These are phyloP conservation scores for Entelurus aequoreus DNA, from an alignment of 2,113 vertebrate species.

Conservation along the genomic window DNA sequence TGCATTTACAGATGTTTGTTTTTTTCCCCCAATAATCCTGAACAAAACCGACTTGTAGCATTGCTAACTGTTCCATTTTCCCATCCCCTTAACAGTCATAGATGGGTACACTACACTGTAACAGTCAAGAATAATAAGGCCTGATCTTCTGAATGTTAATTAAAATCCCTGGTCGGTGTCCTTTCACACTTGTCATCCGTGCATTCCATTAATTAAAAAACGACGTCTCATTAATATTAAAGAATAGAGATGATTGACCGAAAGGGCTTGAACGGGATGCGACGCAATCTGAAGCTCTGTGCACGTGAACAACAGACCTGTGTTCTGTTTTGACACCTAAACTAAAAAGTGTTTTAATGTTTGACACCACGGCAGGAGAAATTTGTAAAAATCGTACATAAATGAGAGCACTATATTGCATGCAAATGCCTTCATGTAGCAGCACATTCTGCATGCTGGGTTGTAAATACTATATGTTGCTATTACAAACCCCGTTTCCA, in stretches of 20 bases:
- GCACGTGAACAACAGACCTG: slow-evolving; percentile 19
- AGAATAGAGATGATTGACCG: slow-evolving; percentile 29
- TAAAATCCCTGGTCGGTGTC: slow-evolving; percentile 41
- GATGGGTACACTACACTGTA: slow-evolving; percentile 14
- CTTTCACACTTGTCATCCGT: slow-evolving; percentile 39
- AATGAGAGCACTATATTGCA: too few species aligned
- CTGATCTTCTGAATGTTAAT: slow-evolving; percentile 46
- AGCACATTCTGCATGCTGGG: too few species aligned
- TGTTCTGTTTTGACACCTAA: slow-evolving; percentile 33
- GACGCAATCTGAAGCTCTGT: neutral
- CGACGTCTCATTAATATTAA: slow-evolving; percentile 48
- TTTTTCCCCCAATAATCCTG: neutral
- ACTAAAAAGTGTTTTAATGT: slow-evolving; percentile 6
- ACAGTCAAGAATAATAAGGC: slow-evolving; percentile 32
- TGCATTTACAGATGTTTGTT: slow-evolving; percentile 2
- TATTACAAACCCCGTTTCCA: too few species aligned
- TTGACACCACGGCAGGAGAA: neutral
- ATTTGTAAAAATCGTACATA: too few species aligned
- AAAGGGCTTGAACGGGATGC: slow-evolving; percentile 16
- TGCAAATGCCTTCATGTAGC: too few species aligned
- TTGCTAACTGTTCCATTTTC: slow-evolving; percentile 10
- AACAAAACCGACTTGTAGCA: neutral
- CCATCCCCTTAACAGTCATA: slow-evolving; percentile 19
- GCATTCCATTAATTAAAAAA: slow-evolving; percentile 40
- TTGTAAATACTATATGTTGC: too few species aligned